phyloP scores from a whole-genome alignment of 2,113 vertebrate species.

The Rhynchopsitta pachyrhyncha region DNA sequence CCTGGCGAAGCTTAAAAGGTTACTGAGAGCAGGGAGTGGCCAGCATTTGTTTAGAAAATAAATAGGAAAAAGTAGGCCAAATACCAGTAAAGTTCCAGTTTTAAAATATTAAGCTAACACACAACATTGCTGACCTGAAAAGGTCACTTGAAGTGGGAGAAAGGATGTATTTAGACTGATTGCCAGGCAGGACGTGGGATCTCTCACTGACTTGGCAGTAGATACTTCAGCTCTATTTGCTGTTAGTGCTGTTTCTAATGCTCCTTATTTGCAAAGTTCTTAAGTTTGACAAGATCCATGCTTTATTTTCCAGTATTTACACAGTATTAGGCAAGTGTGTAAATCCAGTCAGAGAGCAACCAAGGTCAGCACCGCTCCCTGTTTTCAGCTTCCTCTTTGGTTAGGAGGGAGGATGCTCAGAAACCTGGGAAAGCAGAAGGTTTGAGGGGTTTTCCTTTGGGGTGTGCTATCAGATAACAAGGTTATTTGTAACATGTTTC shows the following conservation, averaged over 20 bases:
- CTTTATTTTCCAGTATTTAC: conserved; percentile 43
- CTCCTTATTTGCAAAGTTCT: conserved; percentile 31
- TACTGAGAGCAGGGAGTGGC: conserved; percentile 25
- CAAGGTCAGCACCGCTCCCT: background rate
- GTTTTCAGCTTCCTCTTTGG: background rate
- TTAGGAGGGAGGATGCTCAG: background rate
- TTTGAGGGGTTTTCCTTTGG: conserved; percentile 4
- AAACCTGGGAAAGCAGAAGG: background rate
- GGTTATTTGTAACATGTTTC: background rate
- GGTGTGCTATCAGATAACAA: background rate
- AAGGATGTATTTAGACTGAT: conserved; percentile 53
- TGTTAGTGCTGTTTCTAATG: conserved; percentile 20
- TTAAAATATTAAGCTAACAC: conserved; percentile 53
- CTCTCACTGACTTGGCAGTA: conserved; percentile 60
- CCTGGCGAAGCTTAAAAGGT: conserved; percentile 45
- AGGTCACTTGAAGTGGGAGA: conserved; percentile 56
- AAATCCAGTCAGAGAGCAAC: background rate
- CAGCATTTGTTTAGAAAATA: conserved; percentile 68
- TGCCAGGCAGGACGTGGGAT: conserved; percentile 61
- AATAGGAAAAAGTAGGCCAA: conserved; percentile 61
- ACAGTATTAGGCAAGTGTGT: background rate
- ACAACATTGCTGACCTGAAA: conserved; percentile 39
- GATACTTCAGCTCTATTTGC: conserved; percentile 35
- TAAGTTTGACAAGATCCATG: conserved; percentile 25
- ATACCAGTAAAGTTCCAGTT: conserved; percentile 69